A percentile compares a stretch with the other conserved stretches of the same genome.
Conservation (phyloP, 2,797 vertebrate genomes). For the Emys orbicularis region DNA sequence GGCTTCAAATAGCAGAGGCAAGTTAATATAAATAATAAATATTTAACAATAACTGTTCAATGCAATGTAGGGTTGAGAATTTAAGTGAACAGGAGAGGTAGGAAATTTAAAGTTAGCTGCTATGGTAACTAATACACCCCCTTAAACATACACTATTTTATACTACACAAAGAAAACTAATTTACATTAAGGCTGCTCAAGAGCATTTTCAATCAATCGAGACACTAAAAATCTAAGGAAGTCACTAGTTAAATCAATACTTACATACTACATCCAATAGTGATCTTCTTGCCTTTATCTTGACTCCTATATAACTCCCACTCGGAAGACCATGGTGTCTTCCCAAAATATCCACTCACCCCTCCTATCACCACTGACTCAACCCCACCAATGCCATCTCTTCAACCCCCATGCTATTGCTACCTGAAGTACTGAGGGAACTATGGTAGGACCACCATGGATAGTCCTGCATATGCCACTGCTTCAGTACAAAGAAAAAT, state of each 20-base stretch:
- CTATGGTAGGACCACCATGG: not conserved
- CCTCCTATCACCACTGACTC: not conserved
- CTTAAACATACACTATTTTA: not conserved
- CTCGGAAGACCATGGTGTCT: rapidly evolving
- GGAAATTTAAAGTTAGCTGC: not conserved
- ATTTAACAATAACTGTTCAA: not conserved
- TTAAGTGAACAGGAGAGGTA: not conserved
- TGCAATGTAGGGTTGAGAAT: not conserved
- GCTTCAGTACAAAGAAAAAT: not conserved
- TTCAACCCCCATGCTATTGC: not conserved
- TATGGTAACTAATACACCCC: not conserved
- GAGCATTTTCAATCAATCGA: not conserved
- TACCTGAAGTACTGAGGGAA: not conserved
- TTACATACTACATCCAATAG: not conserved
- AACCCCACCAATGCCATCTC: not conserved
- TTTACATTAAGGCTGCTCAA: not conserved
- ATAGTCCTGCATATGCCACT: not conserved
- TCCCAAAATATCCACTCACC: not conserved
- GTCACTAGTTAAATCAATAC: not conserved
- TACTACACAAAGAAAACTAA: not conserved
- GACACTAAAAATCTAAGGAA: not conserved
- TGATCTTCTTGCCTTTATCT: not conserved
- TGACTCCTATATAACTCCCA: not conserved
- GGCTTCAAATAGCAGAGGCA: not conserved
- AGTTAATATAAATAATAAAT: not conserved